Evolutionary conservation across 2,888 invertebrate genomes (phyloP), one percentile per base, ranked within the genome.

Genomic region (Lepidochitona cinerea): DNA sequence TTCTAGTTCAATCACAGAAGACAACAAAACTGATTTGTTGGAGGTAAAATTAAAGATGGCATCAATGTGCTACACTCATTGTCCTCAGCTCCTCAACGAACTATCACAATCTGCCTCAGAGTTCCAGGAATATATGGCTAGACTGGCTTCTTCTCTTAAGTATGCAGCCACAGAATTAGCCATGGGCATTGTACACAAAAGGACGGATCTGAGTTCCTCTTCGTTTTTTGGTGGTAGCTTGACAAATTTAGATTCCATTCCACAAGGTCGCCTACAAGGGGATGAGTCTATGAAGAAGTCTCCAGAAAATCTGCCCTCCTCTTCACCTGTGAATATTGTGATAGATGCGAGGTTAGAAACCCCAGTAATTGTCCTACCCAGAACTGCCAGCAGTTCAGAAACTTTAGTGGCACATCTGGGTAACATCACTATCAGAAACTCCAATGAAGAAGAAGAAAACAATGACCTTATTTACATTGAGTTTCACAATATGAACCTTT

Each of bases 151-250:
- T 71, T 96, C 96, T 69, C 95, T 98, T 83, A 95, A 95, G 81
- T 94, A 95, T 71, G 97, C 97, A 71, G 98, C 98, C 41, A 95
- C 96, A 0, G 97, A 97, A 91, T 96, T 98, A 94, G 98, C 98
- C 33, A 93, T 96, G 75, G 96, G 96, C 0, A 93, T 98, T 74
- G 91, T 92, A 29, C 49, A 49, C 7, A 49, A 49, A 23, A 49
- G 49, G 23, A 49, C n/a, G 3, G 49, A 49, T 7, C 18, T 49
- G 2, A 49, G 23, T 23, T n/a, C 49, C 49, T 49, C 49, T 2
- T 23, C 23, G 7, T 49, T n/a, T 49, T n/a, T n/a, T n/a, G n/a
- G n/a, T n/a, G 49, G 49, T 23, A 49, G 49, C 7, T 49, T 23
- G n/a, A n/a, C 49, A 2, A 49, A 23, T 23, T 23, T 49, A 49